Evolutionary conservation across 2,888 invertebrate species (phyloP).

Genomic region (Lycophotia porphyrea): DNA sequence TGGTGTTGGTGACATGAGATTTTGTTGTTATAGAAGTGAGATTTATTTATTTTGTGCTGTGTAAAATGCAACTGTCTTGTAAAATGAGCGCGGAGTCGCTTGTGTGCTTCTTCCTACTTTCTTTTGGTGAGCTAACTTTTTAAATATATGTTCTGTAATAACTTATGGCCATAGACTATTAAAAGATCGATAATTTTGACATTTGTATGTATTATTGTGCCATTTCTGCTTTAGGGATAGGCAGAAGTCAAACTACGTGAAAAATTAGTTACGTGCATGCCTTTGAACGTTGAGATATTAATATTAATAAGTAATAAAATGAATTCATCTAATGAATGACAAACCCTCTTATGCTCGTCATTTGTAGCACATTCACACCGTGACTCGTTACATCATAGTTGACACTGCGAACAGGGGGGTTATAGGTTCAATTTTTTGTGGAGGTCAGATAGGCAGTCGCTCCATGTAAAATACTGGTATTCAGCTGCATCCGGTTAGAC

Average conservation of each 20-base stretch:
- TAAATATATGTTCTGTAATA: conserved; percentile 41
- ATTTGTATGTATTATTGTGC: conserved; percentile 39
- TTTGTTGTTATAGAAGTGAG: conserved; percentile 30
- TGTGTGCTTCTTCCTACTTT: conserved; percentile 70
- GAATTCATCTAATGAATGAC: neutral
- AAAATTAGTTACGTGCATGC: neutral
- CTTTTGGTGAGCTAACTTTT: conserved; percentile 73
- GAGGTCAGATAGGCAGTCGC: too few species aligned
- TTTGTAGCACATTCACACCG: neutral
- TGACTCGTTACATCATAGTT: conserved; percentile 25
- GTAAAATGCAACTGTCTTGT: conserved; percentile 36
- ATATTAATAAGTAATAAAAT: neutral
- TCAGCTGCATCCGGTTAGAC: too few species aligned
- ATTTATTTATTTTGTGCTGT: conserved; percentile 42
- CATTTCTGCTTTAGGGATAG: neutral
- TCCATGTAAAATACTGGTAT: too few species aligned
- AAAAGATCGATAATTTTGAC: conserved; percentile 32
- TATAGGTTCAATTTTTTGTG: neutral
- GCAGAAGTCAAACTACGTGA: neutral
- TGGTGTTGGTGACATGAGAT: conserved; percentile 38
- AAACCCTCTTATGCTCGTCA: neutral
- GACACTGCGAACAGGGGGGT: neutral
- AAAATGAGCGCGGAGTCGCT: conserved; percentile 68
- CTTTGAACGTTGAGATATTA: neutral
- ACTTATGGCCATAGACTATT: conserved; percentile 27